Conservation (phyloP, 2,888 invertebrate species). For the Geophilus truncorum region DNA sequence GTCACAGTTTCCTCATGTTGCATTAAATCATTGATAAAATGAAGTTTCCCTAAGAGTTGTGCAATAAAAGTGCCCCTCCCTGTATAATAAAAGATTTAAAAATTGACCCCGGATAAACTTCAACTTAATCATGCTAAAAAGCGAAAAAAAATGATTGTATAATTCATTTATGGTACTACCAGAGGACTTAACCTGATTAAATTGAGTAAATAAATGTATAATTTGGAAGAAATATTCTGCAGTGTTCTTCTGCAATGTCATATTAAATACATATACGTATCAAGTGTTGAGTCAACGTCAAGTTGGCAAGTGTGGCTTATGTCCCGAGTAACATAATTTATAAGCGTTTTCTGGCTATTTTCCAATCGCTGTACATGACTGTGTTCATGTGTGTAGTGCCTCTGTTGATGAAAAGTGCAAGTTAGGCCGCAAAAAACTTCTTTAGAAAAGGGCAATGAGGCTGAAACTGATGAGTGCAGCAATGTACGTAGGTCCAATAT, state of each 20-base stretch:
- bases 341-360: not conserved
- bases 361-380: conserved; percentile 2
- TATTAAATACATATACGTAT: not conserved
- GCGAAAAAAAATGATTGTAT: not conserved
- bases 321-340: not conserved
- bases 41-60: not conserved
- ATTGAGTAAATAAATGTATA: not conserved
- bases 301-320: not conserved
- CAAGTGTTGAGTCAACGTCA: not conserved
- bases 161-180: not conserved
- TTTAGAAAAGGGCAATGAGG: not conserved
- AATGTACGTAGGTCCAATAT: not conserved
- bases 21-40: not conserved
- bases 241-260: not conserved
- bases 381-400: not conserved
- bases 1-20: too few relatives aligned
- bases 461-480: not conserved
- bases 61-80: not conserved
- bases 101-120: not conserved
- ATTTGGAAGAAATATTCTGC: not conserved
- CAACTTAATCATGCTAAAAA: not conserved
- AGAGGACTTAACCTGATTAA: not conserved
- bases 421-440: not conserved
- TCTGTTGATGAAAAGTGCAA: not conserved
- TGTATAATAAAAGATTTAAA: not conserved